phyloP scores from a whole-genome alignment of 2,113 vertebrate genomes.

The Oenanthe oenanthe region DNA sequence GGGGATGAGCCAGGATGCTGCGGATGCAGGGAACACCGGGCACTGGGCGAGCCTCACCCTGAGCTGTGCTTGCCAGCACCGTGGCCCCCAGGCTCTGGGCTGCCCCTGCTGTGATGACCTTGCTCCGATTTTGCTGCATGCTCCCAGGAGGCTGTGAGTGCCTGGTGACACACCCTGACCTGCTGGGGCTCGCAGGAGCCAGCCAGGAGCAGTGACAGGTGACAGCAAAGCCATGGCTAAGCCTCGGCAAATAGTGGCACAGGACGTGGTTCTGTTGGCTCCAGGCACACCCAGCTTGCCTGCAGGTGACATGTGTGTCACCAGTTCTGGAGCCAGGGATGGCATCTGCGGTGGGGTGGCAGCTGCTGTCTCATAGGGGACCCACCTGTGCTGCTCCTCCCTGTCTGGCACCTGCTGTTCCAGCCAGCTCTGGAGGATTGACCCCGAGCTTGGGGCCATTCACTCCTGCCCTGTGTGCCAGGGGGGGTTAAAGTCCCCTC shows the following conservation, averaged over 20 bases:
- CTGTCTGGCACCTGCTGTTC: neutral
- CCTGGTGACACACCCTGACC: neutral
- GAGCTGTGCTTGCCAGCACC: rapidly evolving
- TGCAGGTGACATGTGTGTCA: rapidly evolving
- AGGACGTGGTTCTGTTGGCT: neutral
- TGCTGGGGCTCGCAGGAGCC: rapidly evolving
- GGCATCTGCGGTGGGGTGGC: neutral
- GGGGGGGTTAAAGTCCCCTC: slow-evolving; percentile 1
- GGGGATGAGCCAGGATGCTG: neutral
- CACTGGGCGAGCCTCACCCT: neutral
- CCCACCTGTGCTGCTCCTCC: neutral
- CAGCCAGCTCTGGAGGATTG: neutral
- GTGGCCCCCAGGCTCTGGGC: neutral
- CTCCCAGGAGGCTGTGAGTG: neutral
- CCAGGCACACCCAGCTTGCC: neutral
- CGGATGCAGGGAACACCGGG: rapidly evolving
- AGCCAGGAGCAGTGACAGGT: neutral
- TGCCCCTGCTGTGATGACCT: neutral
- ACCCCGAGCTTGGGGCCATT: neutral
- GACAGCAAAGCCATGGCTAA: rapidly evolving
- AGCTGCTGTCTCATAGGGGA: neutral
- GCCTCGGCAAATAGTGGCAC: neutral
- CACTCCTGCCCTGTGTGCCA: neutral
- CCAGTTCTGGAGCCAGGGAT: neutral
- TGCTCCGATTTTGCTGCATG: rapidly evolving